Conservation (phyloP, 2,113 vertebrate species). For the Epinephelus lanceolatus region DNA sequence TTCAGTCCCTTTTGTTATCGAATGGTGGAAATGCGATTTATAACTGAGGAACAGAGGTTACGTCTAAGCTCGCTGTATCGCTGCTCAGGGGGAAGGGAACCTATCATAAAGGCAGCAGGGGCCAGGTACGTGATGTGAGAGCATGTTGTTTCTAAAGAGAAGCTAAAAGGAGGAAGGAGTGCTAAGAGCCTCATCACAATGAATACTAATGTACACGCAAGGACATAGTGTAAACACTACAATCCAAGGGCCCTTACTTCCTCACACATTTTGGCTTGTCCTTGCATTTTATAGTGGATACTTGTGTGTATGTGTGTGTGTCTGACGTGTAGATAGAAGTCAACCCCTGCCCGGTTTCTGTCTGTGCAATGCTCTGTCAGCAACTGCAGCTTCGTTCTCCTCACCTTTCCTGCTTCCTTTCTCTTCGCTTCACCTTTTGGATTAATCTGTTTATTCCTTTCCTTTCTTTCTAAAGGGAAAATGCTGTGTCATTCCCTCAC, state of each 20-base stretch:
- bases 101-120: not conserved
- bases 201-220: slow-evolving; percentile 9
- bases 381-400: slow-evolving; percentile 13
- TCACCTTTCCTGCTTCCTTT: slow-evolving; percentile 16
- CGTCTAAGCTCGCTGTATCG: not conserved
- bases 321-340: not conserved
- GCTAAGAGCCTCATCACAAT: not conserved
- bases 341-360: not conserved
- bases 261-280: not conserved
- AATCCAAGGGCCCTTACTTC: not conserved
- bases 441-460: not conserved
- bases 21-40: not conserved
- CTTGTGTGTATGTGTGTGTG: not conserved
- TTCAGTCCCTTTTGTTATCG: not conserved
- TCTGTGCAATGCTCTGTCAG: not conserved
- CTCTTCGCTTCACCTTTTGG: not conserved
- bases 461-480: not conserved
- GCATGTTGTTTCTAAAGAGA: slow-evolving; percentile 29
- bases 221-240: not conserved
- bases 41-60: not conserved
- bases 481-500: slow-evolving; percentile 43
- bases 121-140: not conserved
- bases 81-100: not conserved
- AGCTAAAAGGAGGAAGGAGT: slow-evolving; percentile 51
- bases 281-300: not conserved